Conservation (phyloP, 2,113 vertebrate genomes). For the Reinhardtius hippoglossoides region DNA sequence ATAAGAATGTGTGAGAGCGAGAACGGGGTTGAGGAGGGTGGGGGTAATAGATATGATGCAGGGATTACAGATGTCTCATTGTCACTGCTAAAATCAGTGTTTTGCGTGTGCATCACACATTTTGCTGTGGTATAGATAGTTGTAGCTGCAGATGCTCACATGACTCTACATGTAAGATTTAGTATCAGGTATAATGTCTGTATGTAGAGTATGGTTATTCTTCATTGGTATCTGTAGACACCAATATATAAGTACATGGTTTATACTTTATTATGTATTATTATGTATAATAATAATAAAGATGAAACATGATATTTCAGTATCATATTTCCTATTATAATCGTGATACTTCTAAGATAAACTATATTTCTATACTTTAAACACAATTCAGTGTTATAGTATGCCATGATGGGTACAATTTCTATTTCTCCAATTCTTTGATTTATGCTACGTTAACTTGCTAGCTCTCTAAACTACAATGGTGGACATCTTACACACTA, state of each 20-base stretch:
- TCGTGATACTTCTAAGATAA: neutral
- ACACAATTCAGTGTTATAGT: neutral
- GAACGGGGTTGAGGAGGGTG: neutral
- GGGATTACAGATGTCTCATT: conserved; percentile 37
- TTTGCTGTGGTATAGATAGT: neutral
- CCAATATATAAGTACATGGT: neutral
- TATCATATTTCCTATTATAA: neutral
- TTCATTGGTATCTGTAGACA: neutral
- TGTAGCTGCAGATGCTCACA: neutral
- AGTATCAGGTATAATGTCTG: neutral
- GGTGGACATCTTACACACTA: neutral
- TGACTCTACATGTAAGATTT: conserved; percentile 1
- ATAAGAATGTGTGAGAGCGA: neutral
- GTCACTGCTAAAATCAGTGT: conserved; percentile 22
- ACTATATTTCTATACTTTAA: too few species aligned
- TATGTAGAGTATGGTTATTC: conserved; percentile 2
- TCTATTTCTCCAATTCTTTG: neutral
- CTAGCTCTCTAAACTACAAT: too few species aligned
- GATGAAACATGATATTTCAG: neutral
- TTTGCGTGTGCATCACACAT: conserved; percentile 16
- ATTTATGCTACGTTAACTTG: neutral
- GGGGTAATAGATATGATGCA: conserved; percentile 30
- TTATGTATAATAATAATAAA: neutral
- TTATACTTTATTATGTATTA: neutral
- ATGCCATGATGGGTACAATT: neutral